Percentiles rank a stretch among this genome's conserved stretches.
phyloP scores from a whole-genome alignment of 2,888 invertebrate species.

The Aphelenchoides bicaudatus region DNA sequence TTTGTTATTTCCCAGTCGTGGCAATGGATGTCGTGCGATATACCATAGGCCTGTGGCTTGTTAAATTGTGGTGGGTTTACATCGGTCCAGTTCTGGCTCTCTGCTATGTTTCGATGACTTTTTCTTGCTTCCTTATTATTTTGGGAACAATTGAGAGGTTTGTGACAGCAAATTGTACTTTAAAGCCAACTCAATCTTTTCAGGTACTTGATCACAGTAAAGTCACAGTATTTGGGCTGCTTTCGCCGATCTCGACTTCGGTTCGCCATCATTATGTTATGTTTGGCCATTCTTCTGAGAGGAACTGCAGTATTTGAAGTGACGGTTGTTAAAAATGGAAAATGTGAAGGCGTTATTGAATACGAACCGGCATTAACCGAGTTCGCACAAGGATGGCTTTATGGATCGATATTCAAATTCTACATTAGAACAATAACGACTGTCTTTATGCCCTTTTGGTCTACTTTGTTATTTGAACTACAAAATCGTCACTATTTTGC shows the following conservation, averaged over 20 bases:
- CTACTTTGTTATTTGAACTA: conserved; percentile 50
- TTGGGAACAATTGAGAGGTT: conserved; percentile 56
- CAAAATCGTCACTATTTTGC: conserved; percentile 42
- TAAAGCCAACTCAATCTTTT: too few relatives aligned
- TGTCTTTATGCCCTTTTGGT: conserved; percentile 53
- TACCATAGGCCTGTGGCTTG: conserved; percentile 42
- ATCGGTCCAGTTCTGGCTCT: conserved; percentile 52
- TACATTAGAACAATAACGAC: conserved; percentile 50
- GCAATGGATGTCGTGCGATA: conserved; percentile 55
- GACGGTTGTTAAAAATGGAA: conserved; percentile 42
- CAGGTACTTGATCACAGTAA: conserved; percentile 35
- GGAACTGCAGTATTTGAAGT: conserved; percentile 53
- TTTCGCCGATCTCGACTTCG: conserved; percentile 39
- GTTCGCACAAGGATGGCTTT: conserved; percentile 44
- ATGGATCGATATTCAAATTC: conserved; percentile 48
- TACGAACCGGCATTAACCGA: conserved; percentile 41
- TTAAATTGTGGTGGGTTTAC: conserved; percentile 46
- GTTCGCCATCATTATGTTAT: conserved; percentile 44
- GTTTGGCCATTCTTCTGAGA: conserved; percentile 39
- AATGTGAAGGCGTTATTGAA: conserved; percentile 49
- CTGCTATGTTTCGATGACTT: conserved; percentile 58
- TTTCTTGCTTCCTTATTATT: conserved; percentile 50
- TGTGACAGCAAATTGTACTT: too few relatives aligned
- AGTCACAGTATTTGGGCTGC: conserved; percentile 27
- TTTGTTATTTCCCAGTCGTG: conserved; percentile 58